Percentiles rank a stretch among this genome's conserved stretches.
Evolutionary conservation across 2,888 invertebrate species (phyloP).

Genomic region (Napeogenes sylphis): DNA sequence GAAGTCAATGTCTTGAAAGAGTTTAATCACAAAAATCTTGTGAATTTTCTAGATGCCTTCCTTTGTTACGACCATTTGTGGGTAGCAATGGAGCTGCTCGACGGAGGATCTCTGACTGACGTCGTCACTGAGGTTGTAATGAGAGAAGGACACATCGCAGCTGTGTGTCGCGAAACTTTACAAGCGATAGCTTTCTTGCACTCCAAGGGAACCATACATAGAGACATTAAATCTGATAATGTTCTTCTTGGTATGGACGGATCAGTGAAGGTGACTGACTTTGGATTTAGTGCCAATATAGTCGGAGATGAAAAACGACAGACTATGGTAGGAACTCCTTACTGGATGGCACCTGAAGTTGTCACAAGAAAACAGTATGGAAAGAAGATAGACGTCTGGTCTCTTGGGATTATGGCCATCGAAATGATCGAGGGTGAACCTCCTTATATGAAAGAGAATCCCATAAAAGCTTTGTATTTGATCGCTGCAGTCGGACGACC

Average conservation of each 20-base stretch:
- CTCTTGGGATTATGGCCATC: conserved; percentile 98
- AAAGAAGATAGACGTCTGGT: conserved; percentile 96
- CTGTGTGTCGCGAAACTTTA: conserved; percentile 91
- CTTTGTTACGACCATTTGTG: conserved; percentile 94
- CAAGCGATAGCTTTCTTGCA: conserved; percentile 94
- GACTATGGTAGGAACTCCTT: conserved; percentile 98
- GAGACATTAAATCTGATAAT: conserved; percentile 99
- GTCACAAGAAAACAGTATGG: conserved; percentile 95
- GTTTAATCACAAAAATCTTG: conserved; percentile 95
- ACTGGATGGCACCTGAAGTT: conserved; percentile 99
- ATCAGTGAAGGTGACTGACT: conserved; percentile 94
- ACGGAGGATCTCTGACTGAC: conserved; percentile 96
- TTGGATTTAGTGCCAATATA: conserved; percentile 98
- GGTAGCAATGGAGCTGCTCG: conserved; percentile 97
- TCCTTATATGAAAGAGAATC: conserved; percentile 97
- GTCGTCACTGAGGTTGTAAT: conserved; percentile 98
- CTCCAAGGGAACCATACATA: conserved; percentile 91
- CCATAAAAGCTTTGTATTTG: conserved; percentile 92
- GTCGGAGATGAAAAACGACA: conserved; percentile 95
- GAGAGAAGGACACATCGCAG: conserved; percentile 97
- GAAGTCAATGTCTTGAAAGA: conserved; percentile 95
- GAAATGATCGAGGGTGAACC: conserved; percentile 97
- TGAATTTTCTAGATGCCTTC: conserved; percentile 96
- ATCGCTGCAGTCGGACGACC: conserved; percentile 98
- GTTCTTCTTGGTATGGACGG: conserved; percentile 96